Base-by-base conservation (phyloP, 2,113 vertebrate genomes). In the Cavia porcellus region DNA sequence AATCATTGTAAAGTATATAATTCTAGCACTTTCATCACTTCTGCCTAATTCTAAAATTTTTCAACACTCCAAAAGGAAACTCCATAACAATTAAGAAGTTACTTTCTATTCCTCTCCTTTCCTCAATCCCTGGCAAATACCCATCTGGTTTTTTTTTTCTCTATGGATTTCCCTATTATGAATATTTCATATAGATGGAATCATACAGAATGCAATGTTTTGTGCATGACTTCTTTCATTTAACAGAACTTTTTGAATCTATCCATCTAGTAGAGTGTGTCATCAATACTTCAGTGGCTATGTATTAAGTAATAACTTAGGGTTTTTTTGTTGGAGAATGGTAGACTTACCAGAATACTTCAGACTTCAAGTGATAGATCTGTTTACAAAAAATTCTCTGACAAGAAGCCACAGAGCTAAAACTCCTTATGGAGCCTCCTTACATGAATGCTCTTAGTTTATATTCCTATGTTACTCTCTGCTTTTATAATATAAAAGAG, bases 401-500 rank as follows among this genome's bases (percentile, higher is more conserved):
- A 72, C 70, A 32, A 50, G 61, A 72, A 72, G 45, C 77, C 32
- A 28, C 50, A 57, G 59, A 87, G 45, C 47, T 52, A 32, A 70
- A 25, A 20, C n/a, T 85, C 70, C 28, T 80, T 45, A 13, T 3
- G n/a, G 32, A 80, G 28, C 11, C 38, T 52, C 20, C 59, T 57
- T 45, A 22, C n/a, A 66, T 28, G 32, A 91, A 61, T 87, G 77
- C 42, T 32, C 22, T 32, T 47, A 42, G 13, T 47, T 66, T 91
- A 14, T 45, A 12, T 79, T 87, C 83, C 84, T 70, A 72, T 28
- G 28, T 84, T 84, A 89, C 62, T 85, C 13, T 52, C 45, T 87
- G 64, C 42, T 91, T 94, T 84, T 59, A 57, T 72, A 94, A 91
- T 59, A 61, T 30, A 68, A 75, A 86, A 80, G 28, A 92, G 28